Conservation (phyloP, 1,140 invertebrate species). For the Thaumetopoea pityocampa region DNA sequence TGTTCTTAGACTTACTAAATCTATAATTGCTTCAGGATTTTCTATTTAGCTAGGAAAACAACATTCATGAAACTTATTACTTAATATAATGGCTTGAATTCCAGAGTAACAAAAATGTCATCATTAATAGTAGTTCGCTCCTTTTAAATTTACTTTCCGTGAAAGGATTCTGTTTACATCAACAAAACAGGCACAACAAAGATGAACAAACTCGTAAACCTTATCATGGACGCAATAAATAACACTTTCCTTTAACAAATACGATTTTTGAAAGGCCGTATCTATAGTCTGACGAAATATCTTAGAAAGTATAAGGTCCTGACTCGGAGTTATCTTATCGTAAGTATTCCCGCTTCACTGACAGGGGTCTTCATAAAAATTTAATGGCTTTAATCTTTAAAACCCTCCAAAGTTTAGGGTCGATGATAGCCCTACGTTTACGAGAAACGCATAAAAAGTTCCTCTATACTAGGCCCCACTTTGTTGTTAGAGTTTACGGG, state of each 20-base stretch:
- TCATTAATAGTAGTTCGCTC: not conserved
- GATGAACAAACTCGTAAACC: slow-evolving; percentile 10
- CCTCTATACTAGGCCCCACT: slow-evolving; percentile 18
- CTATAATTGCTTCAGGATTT: too few species aligned
- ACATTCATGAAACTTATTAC: not conserved
- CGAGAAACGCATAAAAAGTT: slow-evolving; percentile 36
- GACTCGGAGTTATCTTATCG: slow-evolving; percentile 36
- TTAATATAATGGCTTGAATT: too few species aligned
- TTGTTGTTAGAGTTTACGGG: slow-evolving; percentile 21
- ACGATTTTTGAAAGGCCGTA: slow-evolving; percentile 13
- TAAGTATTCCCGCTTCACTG: slow-evolving; percentile 37
- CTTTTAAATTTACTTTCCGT: slow-evolving; percentile 10
- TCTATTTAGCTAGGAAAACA: too few species aligned
- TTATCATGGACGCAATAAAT: slow-evolving; percentile 17
- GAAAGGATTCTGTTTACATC: slow-evolving; percentile 11
- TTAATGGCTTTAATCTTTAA: slow-evolving; percentile 59
- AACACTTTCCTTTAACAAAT: slow-evolving; percentile 18
- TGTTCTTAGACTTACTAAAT: too few species aligned
- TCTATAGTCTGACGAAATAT: slow-evolving; percentile 11
- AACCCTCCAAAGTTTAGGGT: slow-evolving; percentile 39
- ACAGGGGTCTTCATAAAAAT: slow-evolving; percentile 52
- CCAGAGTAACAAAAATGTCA: slow-evolving; percentile 1
- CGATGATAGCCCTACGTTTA: slow-evolving; percentile 41
- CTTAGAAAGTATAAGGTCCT: slow-evolving; percentile 22
- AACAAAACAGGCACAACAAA: slow-evolving; percentile 7